Evolutionary conservation across 2,888 invertebrate genomes (phyloP).

Genomic region (Spatulosminthurus flaviceps): DNA sequence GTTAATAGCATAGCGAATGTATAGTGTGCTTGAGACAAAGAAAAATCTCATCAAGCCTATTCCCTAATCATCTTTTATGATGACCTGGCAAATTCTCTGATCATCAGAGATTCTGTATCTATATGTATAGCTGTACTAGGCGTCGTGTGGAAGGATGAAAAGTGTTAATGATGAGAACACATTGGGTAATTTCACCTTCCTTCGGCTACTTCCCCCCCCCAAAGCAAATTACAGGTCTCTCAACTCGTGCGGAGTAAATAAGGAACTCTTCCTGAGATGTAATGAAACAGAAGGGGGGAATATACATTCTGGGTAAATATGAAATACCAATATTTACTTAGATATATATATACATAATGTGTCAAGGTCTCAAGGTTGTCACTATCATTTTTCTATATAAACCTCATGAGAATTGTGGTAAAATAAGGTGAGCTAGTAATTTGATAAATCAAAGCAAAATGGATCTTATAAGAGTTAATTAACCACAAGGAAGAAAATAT

Average conservation of each 20-base stretch:
- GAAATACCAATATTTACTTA: slow-evolving; percentile 3
- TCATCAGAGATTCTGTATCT: neutral
- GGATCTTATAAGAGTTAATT: neutral
- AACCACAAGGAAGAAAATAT: neutral
- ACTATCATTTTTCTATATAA: neutral
- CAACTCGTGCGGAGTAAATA: neutral
- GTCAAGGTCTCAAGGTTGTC: slow-evolving; percentile 7
- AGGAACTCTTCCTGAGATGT: neutral
- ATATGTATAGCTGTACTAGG: no score
- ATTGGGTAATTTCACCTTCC: neutral
- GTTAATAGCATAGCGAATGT: neutral
- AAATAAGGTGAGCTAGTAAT: neutral
- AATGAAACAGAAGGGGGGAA: slow-evolving; percentile 1
- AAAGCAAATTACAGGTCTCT: neutral
- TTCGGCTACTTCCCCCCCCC: neutral
- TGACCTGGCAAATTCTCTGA: neutral
- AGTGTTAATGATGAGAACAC: neutral
- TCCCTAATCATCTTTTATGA: slow-evolving; percentile 2
- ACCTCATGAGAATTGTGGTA: neutral
- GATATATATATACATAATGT: no score
- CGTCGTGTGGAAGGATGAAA: slow-evolving; percentile 6
- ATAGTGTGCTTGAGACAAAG: slow-evolving; percentile 1
- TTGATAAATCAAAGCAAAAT: no score
- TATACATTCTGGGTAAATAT: neutral
- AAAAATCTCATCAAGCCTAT: slow-evolving; percentile 1